Base-by-base conservation (phyloP, 2,113 vertebrate species). In the Salvator merianae region DNA sequence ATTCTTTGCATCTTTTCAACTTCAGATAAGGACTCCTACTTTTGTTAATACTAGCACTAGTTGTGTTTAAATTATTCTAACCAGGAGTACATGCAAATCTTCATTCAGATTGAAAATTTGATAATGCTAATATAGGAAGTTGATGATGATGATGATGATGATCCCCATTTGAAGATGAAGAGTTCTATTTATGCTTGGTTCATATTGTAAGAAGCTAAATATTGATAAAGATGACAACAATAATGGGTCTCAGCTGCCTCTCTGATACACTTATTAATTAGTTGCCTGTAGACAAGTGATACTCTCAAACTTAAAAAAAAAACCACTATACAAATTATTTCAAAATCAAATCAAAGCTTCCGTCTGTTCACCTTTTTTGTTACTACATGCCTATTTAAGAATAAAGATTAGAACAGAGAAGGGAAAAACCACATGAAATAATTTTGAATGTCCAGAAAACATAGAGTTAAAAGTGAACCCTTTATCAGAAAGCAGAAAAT, bases 161-260 rank as follows among this genome's bases (percentile, higher is more conserved):
- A 91, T 83, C 84, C 82, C 10, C 22, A 12, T 90, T 83, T 93
- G 76, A 91, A 75, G 71, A 70, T 47, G 43, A 66, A 88, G 62
- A 85, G 66, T 77, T 76, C 1, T 14, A 2, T 0, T 0, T 81
- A 78, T 85, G 75, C 53, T 93, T 79, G 75, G 6, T 66, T 62
- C 20, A 50, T 18, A 65, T 28, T 82, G 9, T 32, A 36, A 59
- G 90, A 73, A 81, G 40, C 20, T 59, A 38, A 78, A 78, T 71
- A 73, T 2, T 72, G 84, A 89, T 85, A 87, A 94, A 89, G 77
- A 75, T 30, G 32, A 89, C 90, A 89, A 87, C 87, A 91, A 55
- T 22, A 86, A 55, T 34, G 50, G 28, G 78, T 28, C 5, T 53
- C 89, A 87, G 90, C 43, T 87, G 18, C 80, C 63, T 76, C 83